Evolutionary conservation across 35 echinoderm and acorn worm genomes (phyloP), one percentile per base, ranked within the genome.

Genomic region (Lytechinus variegatus): DNA sequence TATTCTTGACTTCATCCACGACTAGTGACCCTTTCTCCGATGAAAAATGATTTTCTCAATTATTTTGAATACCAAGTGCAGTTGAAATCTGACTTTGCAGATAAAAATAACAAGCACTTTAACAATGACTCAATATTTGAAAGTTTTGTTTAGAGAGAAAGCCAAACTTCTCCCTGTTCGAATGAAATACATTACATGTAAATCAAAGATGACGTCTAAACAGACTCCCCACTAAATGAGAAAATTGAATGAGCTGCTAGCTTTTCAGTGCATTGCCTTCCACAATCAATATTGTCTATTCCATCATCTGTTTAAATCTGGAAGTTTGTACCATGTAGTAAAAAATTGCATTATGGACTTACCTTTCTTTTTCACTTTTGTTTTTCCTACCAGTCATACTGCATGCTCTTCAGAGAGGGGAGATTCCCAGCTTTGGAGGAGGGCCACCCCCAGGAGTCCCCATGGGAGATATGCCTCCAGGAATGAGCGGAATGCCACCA

Each of bases 381-480:
- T 87, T 95, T n/a, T 19, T 8, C 10, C 53, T 86, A 9, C 27
- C 61, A 95, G 94, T 79, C 51, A 79, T 87, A 27, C 94, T 87
- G 3, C 94, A 9, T 28, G 94, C 61, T 24, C 29, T 95, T 6
- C 92, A 93, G 92, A 33, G 92, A 57, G 92, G 92, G 1, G 92
- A 93, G 55, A 55, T 93, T 19, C 92, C 92, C 27, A 57, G 92
- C 54, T 27, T 93, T 21, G 92, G 92, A 86, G 94, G 57, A 44
- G 94, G 94, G 8, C 94, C 94, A 9, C 94, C 94, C 14, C 56
- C 56, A 9, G 94, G 94, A 72, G n/a, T 95, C 27, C 9, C 86
- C 61, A 87, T 86, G 86, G 61, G 94, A 87, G 94, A 57, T n/a
- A 79, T 87, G 94, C 94, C 94, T 0, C 94, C 61, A 21, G 94